phyloP scores from a whole-genome alignment of 1,140 invertebrate genomes.

The Zophobas atratus region DNA sequence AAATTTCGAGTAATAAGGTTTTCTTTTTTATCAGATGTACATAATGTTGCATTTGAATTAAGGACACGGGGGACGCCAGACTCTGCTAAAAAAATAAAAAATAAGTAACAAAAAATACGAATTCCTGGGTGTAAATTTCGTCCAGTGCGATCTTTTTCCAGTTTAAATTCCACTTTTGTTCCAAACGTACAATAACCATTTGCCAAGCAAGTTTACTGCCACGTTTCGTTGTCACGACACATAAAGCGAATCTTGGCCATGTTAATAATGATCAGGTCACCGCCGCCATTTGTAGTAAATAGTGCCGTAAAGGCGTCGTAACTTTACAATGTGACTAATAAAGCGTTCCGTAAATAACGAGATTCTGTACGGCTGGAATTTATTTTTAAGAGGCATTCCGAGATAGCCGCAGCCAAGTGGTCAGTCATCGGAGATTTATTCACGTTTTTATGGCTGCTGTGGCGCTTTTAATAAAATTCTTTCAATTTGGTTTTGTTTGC shows the following conservation, averaged over 20 bases:
- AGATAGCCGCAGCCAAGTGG: background rate
- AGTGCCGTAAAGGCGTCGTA: constrained; percentile 26
- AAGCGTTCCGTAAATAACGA: constrained; percentile 17
- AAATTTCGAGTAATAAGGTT: too few species aligned
- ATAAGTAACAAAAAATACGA: too few species aligned
- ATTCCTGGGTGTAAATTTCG: too few species aligned
- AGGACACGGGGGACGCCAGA: too few species aligned
- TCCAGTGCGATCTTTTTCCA: too few species aligned
- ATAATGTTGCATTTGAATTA: too few species aligned
- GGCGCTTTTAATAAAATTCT: background rate
- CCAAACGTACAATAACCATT: background rate
- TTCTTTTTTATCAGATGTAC: too few species aligned
- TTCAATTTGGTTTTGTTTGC: background rate
- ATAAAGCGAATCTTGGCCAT: constrained; percentile 30
- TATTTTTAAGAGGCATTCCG: constrained; percentile 4
- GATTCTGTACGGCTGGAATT: background rate
- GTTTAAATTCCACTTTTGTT: constrained; percentile 2
- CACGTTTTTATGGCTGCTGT: background rate
- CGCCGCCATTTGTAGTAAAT: constrained; percentile 10
- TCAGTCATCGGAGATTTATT: background rate
- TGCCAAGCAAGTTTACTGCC: background rate
- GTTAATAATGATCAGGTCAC: constrained; percentile 36
- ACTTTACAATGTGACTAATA: constrained; percentile 43
- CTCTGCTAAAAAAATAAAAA: too few species aligned
- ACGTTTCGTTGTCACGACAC: constrained; percentile 13